phyloP scores from a whole-genome alignment of 2,113 vertebrate genomes.

The Carassius auratus region DNA sequence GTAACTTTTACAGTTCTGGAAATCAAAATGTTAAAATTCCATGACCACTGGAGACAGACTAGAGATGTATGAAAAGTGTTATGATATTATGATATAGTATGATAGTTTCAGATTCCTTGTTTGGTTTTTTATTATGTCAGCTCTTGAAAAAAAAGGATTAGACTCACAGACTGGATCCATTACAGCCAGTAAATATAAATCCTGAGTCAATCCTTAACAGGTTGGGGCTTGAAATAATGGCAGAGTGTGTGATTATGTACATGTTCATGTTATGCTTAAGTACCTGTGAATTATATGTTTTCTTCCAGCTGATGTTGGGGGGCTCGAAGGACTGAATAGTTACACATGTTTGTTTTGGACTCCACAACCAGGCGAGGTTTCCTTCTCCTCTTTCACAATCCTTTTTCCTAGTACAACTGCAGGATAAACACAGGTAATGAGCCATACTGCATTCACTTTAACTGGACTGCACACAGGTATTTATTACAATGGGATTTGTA shows the following conservation, averaged over 20 bases:
- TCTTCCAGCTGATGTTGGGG: slow-evolving; percentile 86
- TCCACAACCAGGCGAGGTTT: slow-evolving; percentile 89
- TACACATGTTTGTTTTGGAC: slow-evolving; percentile 81
- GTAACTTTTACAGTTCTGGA: no score
- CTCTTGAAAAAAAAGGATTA: no score
- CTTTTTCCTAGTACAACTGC: slow-evolving; percentile 84
- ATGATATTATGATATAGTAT: not conserved
- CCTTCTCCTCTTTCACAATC: slow-evolving; percentile 79
- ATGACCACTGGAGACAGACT: not conserved
- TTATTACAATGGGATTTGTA: not conserved
- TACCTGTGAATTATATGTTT: slow-evolving; percentile 39
- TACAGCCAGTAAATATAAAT: slow-evolving; percentile 31
- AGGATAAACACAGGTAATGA: not conserved
- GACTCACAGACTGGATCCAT: no score
- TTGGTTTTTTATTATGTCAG: slow-evolving; percentile 1
- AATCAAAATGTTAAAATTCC: no score
- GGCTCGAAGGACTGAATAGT: slow-evolving; percentile 78
- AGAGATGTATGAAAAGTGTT: not conserved
- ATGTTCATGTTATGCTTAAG: not conserved
- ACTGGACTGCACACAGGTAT: not conserved
- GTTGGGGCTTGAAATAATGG: slow-evolving; percentile 19
- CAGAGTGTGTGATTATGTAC: not conserved
- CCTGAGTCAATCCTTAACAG: slow-evolving; percentile 22
- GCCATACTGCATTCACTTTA: not conserved
- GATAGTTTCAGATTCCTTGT: slow-evolving; percentile 9